phyloP scores from a whole-genome alignment of 2,888 invertebrate genomes.

The Diarsia dahlii region DNA sequence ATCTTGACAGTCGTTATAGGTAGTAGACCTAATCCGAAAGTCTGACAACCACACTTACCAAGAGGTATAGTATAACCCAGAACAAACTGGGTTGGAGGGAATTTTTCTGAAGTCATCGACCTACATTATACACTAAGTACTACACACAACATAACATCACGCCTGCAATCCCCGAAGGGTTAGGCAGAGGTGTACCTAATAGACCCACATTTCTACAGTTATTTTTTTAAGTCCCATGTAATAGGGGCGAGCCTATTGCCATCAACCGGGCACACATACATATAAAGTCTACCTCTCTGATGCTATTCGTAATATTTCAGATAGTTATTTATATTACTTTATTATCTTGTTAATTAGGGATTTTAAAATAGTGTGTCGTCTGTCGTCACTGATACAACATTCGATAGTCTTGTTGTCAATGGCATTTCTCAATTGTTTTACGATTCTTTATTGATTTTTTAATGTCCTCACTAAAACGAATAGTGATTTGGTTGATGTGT shows the following conservation, averaged over 20 bases:
- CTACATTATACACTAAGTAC: too few species aligned
- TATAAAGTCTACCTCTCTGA: background rate
- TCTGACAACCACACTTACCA: background rate
- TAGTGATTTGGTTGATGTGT: too few species aligned
- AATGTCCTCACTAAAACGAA: background rate
- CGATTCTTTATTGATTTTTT: background rate
- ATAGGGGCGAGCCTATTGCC: too few species aligned
- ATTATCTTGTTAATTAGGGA: background rate
- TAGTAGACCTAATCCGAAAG: background rate
- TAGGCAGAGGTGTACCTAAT: too few species aligned
- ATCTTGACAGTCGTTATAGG: too few species aligned
- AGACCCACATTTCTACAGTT: too few species aligned
- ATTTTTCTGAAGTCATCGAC: too few species aligned
- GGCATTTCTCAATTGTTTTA: background rate
- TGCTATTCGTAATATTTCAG: background rate
- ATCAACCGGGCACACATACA: too few species aligned
- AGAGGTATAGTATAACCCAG: too few species aligned
- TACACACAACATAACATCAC: too few species aligned
- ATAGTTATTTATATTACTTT: background rate
- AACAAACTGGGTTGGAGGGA: background rate
- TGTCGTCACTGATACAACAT: slow-evolving; percentile 13
- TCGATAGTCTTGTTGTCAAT: slow-evolving; percentile 5
- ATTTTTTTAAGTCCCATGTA: too few species aligned
- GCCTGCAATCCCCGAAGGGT: too few species aligned
- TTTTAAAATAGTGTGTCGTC: background rate